Evolutionary conservation across 2,888 invertebrate genomes (phyloP), one percentile per base, ranked within the genome.

Genomic region (Cataglyphis rosenhaueri): DNA sequence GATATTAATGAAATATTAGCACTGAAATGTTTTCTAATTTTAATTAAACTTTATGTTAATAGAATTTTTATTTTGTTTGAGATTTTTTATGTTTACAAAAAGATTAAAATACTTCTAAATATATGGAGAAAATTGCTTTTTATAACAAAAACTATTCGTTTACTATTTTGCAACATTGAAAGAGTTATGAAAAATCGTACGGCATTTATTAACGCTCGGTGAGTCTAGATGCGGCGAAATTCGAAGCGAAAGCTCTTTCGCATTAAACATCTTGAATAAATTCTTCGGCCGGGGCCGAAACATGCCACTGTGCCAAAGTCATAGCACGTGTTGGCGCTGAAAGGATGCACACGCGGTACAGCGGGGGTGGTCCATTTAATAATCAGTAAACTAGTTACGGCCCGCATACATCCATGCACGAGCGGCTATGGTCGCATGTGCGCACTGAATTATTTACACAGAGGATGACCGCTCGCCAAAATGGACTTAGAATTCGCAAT

Each of bases 401-500:
- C 68, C 71, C 86, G 86, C 90, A 86, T 89, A 87, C 85, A 87
- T 86, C 84, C 87, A 90, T 91, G 85, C 83, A 86, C 68, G 79
- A 81, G 81, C 82, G 86, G 81, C 82, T 83, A 59, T 82, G 89
- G 91, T 88, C 90, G 88, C 91, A 91, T 91, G 88, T 91, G 91
- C 88, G 83, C 85, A 76, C 82, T 91, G 89, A 91, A 91, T 91
- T 91, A 91, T 87, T 91, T 90, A 91, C 88, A 84, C 79, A 86
- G 83, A 85, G 89, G 90, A 91, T 88, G 90, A 91, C 88, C 90
- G 90, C 86, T 83, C 90, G 86, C 88, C 89, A 88, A 89, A 91
- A 90, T 90, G 87, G 86, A 90, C 90, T 91, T 90, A 89, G 89
- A 91, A 91, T 91, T 91, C 89, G 87, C 88, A 86, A 91, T 91